These are phyloP conservation scores for Adineta ricciae DNA, from an alignment of 2,888 invertebrate species.

Conservation along the genomic window DNA sequence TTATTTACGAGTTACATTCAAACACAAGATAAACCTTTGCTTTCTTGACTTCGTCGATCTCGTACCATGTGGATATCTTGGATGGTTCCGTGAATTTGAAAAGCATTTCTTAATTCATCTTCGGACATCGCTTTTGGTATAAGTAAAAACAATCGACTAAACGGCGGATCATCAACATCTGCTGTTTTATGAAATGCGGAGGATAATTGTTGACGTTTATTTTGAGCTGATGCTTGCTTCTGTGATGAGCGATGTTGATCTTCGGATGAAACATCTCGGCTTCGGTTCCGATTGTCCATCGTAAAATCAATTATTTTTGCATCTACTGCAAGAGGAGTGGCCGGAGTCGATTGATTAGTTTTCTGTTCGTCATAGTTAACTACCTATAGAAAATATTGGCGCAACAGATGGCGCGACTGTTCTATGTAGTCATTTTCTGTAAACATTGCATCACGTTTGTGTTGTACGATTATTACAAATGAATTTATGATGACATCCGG, in stretches of 20 bases:
- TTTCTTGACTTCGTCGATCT: conserved; percentile 65
- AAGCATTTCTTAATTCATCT: conserved; percentile 65
- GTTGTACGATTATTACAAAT: too few species aligned
- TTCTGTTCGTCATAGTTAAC: background rate
- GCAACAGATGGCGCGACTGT: background rate
- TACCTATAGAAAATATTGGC: background rate
- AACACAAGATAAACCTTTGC: conserved; percentile 59
- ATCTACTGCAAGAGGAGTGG: background rate
- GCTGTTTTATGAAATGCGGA: background rate
- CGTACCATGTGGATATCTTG: conserved; percentile 78
- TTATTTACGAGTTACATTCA: too few species aligned
- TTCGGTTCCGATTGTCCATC: background rate
- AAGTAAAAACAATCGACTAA: conserved; percentile 76
- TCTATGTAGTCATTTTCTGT: background rate
- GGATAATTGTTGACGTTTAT: background rate
- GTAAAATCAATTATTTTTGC: background rate
- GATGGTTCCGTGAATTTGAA: conserved; percentile 68
- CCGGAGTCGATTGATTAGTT: background rate
- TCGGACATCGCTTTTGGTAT: conserved; percentile 68
- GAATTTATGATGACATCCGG: too few species aligned
- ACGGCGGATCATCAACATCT: conserved; percentile 61
- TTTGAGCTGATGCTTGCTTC: background rate
- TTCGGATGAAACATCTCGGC: background rate
- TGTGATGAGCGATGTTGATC: background rate
- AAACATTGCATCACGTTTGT: background rate